Percentiles rank a stretch among this genome's conserved stretches.
These are phyloP conservation scores for Heliconius hewitsoni DNA, from an alignment of 1,140 invertebrate genomes.

Conservation along the genomic window DNA sequence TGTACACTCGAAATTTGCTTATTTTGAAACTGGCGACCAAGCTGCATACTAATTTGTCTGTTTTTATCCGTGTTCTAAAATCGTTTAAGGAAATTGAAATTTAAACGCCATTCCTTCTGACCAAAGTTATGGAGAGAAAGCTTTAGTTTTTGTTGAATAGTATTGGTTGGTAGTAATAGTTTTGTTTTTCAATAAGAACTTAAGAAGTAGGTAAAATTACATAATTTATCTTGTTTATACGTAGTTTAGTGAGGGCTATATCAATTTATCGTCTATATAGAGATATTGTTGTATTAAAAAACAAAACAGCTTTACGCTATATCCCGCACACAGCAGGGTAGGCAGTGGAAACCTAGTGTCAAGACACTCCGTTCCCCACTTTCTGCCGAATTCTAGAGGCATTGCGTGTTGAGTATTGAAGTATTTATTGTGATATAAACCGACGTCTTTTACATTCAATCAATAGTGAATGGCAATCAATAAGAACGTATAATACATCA, in stretches of 20 bases:
- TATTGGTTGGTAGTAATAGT: background rate
- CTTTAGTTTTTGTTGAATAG: conserved; percentile 15
- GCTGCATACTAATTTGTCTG: conserved; percentile 52
- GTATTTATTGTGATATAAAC: background rate
- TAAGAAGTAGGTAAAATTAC: background rate
- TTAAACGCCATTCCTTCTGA: conserved; percentile 22
- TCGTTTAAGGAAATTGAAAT: conserved; percentile 44
- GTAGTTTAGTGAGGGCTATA: background rate
- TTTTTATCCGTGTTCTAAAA: conserved; percentile 48
- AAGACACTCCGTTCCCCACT: no score
- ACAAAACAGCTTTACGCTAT: no score
- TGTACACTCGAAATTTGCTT: conserved; percentile 23
- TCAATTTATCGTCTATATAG: no score
- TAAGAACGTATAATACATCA: conserved; percentile 34
- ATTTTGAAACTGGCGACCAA: conserved; percentile 33
- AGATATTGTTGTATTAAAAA: no score
- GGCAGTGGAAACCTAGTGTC: no score
- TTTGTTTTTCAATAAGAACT: conserved; percentile 6
- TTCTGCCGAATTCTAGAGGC: no score
- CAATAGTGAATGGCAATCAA: conserved; percentile 44
- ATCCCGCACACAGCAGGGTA: no score
- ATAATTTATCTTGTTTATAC: background rate
- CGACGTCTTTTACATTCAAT: conserved; percentile 45
- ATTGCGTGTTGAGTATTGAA: no score
- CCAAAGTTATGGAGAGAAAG: conserved; percentile 36